Evolutionary conservation across 2,888 invertebrate species (phyloP).

Genomic region (Prosapia bicincta): DNA sequence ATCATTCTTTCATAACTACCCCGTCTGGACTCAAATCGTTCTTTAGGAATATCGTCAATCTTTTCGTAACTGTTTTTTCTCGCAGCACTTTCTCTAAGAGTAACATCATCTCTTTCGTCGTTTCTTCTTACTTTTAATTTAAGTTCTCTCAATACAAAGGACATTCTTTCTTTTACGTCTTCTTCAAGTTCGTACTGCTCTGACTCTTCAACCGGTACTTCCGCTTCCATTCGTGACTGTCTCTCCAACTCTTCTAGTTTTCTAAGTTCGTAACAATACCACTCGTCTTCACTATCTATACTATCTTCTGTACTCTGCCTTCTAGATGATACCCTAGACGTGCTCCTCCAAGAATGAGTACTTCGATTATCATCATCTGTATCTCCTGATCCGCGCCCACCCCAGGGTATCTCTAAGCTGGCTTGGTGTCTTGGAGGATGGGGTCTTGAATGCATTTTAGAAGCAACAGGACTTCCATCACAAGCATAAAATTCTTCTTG

Average conservation of each 20-base stretch:
- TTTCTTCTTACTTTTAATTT: conserved; percentile 60
- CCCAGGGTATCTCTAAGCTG: conserved; percentile 75
- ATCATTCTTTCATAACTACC: conserved; percentile 16
- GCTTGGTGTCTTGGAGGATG: conserved; percentile 66
- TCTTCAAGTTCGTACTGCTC: conserved; percentile 62
- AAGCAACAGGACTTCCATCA: conserved; percentile 64
- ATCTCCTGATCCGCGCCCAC: conserved; percentile 52
- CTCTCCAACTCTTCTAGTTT: conserved; percentile 84
- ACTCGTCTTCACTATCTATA: conserved; percentile 90
- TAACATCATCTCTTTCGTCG: conserved; percentile 16
- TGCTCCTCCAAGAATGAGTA: conserved; percentile 83
- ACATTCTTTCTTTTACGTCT: conserved; percentile 67
- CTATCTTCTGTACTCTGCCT: conserved; percentile 90
- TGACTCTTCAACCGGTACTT: conserved; percentile 52
- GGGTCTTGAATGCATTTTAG: conserved; percentile 53
- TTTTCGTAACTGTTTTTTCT: conserved; percentile 34
- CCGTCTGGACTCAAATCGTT: conserved; percentile 12
- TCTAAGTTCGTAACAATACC: conserved; percentile 85
- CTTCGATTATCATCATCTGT: conserved; percentile 77
- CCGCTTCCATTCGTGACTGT: conserved; percentile 62
- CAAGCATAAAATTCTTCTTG: conserved; percentile 55
- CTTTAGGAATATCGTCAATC: conserved; percentile 19
- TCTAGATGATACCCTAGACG: conserved; percentile 79
- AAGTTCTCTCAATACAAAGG: conserved; percentile 71
- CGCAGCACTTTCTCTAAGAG: conserved; percentile 32